These are phyloP conservation scores for Tetropium fuscum DNA, from an alignment of 2,888 invertebrate species.

Conservation along the genomic window DNA sequence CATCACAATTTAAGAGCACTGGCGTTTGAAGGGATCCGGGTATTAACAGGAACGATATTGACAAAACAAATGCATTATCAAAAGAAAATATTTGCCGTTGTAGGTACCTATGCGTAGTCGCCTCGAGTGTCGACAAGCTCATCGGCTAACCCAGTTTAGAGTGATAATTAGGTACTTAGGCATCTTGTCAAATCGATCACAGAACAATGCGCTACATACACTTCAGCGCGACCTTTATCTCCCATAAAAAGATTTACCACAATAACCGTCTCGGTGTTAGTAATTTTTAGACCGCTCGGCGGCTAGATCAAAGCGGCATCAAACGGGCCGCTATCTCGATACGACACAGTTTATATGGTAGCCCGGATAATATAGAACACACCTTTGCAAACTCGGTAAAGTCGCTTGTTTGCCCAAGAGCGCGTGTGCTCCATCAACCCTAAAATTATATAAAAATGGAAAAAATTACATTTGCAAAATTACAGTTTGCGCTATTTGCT, in stretches of 20 bases:
- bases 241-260: slow-evolving; percentile 13
- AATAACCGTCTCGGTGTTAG: slow-evolving; percentile 25
- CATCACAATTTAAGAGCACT: too few relatives aligned
- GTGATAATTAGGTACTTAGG: background rate
- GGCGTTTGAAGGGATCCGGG: too few relatives aligned
- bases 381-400: slow-evolving; percentile 36
- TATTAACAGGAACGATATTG: background rate
- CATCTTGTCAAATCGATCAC: background rate
- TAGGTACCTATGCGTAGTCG: too few relatives aligned
- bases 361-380: slow-evolving; percentile 51
- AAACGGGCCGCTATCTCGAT: slow-evolving; percentile 54
- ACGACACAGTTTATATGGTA: slow-evolving; percentile 55
- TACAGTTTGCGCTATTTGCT: slow-evolving; percentile 17
- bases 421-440: slow-evolving; percentile 26
- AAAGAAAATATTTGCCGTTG: background rate
- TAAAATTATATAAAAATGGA: slow-evolving; percentile 24
- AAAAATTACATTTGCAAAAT: slow-evolving; percentile 22
- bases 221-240: slow-evolving; percentile 19
- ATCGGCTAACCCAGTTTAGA: background rate
- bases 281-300: slow-evolving; percentile 23
- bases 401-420: slow-evolving; percentile 22
- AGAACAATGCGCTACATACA: slow-evolving; percentile 4
- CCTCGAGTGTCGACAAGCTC: too few relatives aligned
- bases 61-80: slow-evolving; percentile 4
- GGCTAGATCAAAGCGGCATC: slow-evolving; percentile 47